phyloP scores from a whole-genome alignment of 1,140 invertebrate genomes.

The Rhynchophorus ferrugineus region DNA sequence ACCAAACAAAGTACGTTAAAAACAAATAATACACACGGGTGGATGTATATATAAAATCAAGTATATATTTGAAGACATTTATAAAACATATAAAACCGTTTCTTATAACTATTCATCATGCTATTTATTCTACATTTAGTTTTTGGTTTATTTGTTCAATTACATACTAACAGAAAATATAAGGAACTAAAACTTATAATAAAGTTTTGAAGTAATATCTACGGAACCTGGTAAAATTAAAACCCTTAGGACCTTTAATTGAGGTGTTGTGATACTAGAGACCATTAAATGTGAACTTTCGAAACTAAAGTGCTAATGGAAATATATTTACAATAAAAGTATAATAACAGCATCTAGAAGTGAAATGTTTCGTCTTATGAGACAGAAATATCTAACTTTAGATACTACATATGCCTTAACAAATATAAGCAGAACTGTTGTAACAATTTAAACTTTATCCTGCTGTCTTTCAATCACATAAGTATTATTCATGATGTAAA shows the following conservation, averaged over 20 bases:
- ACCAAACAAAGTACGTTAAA: too few species aligned
- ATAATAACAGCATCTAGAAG: too few species aligned
- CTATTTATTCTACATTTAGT: not conserved
- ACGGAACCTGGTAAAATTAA: too few species aligned
- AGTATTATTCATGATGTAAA: too few species aligned
- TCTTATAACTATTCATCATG: conserved; percentile 2
- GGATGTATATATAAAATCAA: not conserved
- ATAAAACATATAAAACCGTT: conserved; percentile 12
- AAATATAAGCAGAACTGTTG: not conserved
- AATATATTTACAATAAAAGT: too few species aligned
- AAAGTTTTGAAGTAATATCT: not conserved
- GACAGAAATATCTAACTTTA: too few species aligned
- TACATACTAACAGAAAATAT: not conserved
- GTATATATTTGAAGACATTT: conserved; percentile 12
- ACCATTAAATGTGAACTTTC: too few species aligned
- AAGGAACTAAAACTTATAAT: not conserved
- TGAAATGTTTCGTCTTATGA: too few species aligned
- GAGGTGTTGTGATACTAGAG: too few species aligned
- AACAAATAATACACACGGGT: too few species aligned
- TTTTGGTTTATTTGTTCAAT: conserved; percentile 4
- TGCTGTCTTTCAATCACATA: not conserved
- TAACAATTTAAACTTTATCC: not conserved
- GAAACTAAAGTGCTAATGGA: too few species aligned
- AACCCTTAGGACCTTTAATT: too few species aligned
- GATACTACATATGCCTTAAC: not conserved